These are phyloP conservation scores for Neoascia interrupta DNA, from an alignment of 2,888 invertebrate genomes.

Conservation along the genomic window DNA sequence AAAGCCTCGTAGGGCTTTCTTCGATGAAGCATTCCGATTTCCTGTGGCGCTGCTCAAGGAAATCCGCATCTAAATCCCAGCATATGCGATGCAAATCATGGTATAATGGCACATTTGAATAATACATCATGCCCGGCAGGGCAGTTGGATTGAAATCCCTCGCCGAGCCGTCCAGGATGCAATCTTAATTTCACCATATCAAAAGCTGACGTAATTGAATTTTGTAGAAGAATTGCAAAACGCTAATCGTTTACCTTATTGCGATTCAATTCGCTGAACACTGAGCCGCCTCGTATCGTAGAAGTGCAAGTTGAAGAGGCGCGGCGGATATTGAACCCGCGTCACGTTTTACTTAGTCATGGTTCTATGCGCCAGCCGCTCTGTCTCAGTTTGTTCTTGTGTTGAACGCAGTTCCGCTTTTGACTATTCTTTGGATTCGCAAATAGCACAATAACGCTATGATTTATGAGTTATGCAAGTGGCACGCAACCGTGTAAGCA, in stretches of 20 bases:
- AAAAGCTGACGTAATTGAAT: constrained; percentile 48
- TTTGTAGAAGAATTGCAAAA: constrained; percentile 3
- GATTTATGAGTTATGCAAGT: constrained; percentile 40
- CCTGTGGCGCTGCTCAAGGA: constrained; percentile 48
- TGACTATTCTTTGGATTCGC: constrained; percentile 46
- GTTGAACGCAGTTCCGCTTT: constrained; percentile 24
- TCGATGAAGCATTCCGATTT: constrained; percentile 41
- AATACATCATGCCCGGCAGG: constrained; percentile 37
- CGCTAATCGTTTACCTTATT: constrained; percentile 25
- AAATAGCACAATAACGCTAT: constrained; percentile 24
- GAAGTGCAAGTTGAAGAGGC: constrained; percentile 17
- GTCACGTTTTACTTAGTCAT: constrained; percentile 63
- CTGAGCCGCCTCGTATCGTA: neutral
- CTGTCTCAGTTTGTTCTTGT: constrained; percentile 26
- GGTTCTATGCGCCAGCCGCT: constrained; percentile 29
- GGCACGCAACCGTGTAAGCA: constrained; percentile 38
- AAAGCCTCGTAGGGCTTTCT: constrained; percentile 1
- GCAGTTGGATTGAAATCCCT: constrained; percentile 22
- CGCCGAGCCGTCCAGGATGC: constrained; percentile 25
- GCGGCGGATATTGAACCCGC: constrained; percentile 60
- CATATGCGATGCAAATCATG: constrained; percentile 63
- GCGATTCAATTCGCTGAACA: constrained; percentile 17
- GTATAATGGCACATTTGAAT: constrained; percentile 55
- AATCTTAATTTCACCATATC: constrained; percentile 36
- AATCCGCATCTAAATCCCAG: constrained; percentile 43